Percentiles rank a stretch among this genome's conserved stretches.
Evolutionary conservation across 1,140 invertebrate species (phyloP).

Genomic region (Penaeus chinensis): DNA sequence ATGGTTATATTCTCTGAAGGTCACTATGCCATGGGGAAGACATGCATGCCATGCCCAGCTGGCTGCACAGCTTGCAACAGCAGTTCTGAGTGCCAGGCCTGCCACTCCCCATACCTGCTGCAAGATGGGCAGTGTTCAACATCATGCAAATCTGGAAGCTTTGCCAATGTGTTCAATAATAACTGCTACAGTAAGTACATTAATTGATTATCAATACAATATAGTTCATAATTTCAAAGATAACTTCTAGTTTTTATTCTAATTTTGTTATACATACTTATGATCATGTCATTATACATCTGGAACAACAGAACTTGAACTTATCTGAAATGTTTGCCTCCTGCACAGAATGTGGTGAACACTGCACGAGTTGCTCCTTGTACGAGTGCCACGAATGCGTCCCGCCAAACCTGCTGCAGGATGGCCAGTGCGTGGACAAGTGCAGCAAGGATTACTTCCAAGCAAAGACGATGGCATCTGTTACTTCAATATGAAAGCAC

Average conservation of each 20-base stretch:
- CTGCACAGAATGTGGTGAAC: constrained; percentile 56
- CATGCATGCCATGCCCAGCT: constrained; percentile 49
- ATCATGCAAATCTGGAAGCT: constrained; percentile 51
- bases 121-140: constrained; percentile 54
- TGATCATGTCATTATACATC: not conserved
- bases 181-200: constrained; percentile 45
- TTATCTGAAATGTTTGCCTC: not conserved
- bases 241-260: not conserved
- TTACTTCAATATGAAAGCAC: constrained; percentile 50
- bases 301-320: too few species aligned
- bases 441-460: constrained; percentile 53
- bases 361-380: constrained; percentile 54
- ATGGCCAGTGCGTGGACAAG: constrained; percentile 56
- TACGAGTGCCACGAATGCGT: constrained; percentile 57
- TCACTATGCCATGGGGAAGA: constrained; percentile 23
- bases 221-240: not conserved
- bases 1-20: not conserved
- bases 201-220: not conserved
- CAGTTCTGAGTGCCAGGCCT: constrained; percentile 32
- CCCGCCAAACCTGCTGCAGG: constrained; percentile 46
- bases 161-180: constrained; percentile 60
- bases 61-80: constrained; percentile 53
- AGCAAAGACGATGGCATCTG: constrained; percentile 42
- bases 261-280: not conserved
- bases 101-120: constrained; percentile 57